Percentiles rank a stretch among this genome's conserved stretches.
Evolutionary conservation across 2,113 vertebrate species (phyloP).

Genomic region (Cryptoleucopteryx plumbea): DNA sequence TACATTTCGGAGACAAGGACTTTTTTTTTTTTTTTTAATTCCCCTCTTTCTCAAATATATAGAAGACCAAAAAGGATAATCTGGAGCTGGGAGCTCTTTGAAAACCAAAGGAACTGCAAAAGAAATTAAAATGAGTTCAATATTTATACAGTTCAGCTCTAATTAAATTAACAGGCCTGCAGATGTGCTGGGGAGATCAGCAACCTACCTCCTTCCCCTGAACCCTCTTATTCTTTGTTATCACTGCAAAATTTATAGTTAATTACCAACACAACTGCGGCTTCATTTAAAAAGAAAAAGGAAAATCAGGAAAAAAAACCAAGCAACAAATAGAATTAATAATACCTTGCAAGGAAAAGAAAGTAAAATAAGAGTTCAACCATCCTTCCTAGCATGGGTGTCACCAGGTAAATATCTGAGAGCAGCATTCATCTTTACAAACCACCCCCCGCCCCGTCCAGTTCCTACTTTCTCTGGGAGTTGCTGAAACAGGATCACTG

Average conservation of each 20-base stretch:
- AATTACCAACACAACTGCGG: background rate
- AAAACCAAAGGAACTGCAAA: slow-evolving; percentile 54
- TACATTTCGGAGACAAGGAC: background rate
- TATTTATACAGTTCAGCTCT: slow-evolving; percentile 59
- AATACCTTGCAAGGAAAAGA: background rate
- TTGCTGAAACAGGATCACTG: background rate
- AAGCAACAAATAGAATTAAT: background rate
- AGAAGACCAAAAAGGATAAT: slow-evolving; percentile 36
- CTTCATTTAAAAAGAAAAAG: background rate
- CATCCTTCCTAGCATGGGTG: background rate
- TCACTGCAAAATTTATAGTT: background rate
- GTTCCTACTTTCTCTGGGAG: background rate
- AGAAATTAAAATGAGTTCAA: slow-evolving; percentile 54
- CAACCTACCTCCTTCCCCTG: background rate
- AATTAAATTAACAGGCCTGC: slow-evolving; percentile 63
- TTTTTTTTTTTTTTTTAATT: background rate
- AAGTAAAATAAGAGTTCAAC: background rate
- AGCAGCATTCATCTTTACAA: background rate
- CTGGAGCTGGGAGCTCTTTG: slow-evolving; percentile 33
- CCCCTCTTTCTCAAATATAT: background rate
- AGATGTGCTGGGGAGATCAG: background rate
- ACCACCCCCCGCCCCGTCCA: background rate
- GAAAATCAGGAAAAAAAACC: background rate
- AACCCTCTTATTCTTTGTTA: background rate
- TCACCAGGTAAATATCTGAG: background rate